Evolutionary conservation across 1,140 invertebrate species (phyloP).

Genomic region (Drosophila pandora): DNA sequence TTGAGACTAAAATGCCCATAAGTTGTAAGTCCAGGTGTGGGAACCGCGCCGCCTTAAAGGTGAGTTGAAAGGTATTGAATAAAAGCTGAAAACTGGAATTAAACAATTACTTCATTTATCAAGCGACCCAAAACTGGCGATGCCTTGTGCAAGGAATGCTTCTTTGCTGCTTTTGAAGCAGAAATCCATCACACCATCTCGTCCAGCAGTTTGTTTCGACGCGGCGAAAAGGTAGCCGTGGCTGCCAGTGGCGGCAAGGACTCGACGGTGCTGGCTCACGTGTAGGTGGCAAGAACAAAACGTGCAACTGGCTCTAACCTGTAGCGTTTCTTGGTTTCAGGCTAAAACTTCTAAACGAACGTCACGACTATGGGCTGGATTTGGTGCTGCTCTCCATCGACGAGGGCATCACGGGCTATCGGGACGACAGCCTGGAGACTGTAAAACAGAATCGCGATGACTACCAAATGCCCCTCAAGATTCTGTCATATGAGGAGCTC

Average conservation of each 20-base stretch:
- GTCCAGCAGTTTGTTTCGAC: conserved; percentile 92
- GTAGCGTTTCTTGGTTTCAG: conserved; percentile 6
- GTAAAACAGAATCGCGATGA: conserved; percentile 97
- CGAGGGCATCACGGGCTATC: conserved; percentile 99
- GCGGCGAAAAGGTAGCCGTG: conserved; percentile 95
- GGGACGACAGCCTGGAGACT: conserved; percentile 99
- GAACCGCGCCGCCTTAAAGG: conserved; percentile 89
- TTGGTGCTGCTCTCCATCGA: conserved; percentile 98
- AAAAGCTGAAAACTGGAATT: not conserved
- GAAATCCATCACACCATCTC: conserved; percentile 98
- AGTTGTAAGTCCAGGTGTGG: conserved; percentile 89
- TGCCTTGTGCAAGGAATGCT: conserved; percentile 97
- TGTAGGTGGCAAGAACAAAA: conserved; percentile 80
- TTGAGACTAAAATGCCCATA: conserved; percentile 85
- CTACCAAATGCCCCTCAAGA: conserved; percentile 97
- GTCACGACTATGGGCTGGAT: conserved; percentile 96
- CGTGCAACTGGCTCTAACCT: not conserved
- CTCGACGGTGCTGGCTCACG: conserved; percentile 97
- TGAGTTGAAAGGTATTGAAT: conserved; percentile 68
- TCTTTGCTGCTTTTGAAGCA: conserved; percentile 96
- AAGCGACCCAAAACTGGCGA: conserved; percentile 95
- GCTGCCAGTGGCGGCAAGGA: conserved; percentile 99
- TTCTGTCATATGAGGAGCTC: conserved; percentile 98
- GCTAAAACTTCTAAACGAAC: conserved; percentile 95
- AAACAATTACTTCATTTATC: not conserved